These are phyloP conservation scores for Eidolon helvum DNA, from an alignment of 2,113 vertebrate species.

Conservation along the genomic window DNA sequence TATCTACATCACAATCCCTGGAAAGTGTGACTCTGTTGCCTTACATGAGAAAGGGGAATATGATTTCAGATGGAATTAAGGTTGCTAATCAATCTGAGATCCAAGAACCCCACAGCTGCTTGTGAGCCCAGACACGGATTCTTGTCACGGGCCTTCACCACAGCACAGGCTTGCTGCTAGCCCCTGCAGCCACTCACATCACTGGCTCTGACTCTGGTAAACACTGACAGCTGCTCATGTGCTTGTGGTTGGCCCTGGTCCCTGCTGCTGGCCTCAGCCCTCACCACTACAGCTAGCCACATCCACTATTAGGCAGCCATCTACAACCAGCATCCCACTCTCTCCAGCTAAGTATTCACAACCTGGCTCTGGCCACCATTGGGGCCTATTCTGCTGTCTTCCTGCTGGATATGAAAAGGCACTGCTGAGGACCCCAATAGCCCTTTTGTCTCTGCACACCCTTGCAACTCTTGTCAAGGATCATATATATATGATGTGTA, in stretches of 20 bases:
- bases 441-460: not conserved
- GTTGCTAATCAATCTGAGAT: not conserved
- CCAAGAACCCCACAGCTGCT: not conserved
- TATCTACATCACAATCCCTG: not conserved
- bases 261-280: not conserved
- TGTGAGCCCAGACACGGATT: not conserved
- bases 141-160: not conserved
- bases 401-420: not conserved
- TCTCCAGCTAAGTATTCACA: not conserved
- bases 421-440: not conserved
- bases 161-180: not conserved
- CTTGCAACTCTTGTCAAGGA: not conserved
- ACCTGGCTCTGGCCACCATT: not conserved
- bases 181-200: not conserved
- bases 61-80: not conserved
- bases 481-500: not conserved
- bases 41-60: not conserved
- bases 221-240: not conserved
- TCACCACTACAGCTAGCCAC: not conserved
- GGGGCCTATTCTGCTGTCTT: not conserved
- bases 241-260: not conserved
- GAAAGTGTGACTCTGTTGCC: not conserved
- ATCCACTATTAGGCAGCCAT: not conserved
- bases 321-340: too few species aligned
- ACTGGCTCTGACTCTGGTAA: not conserved